Conservation (phyloP, 2,113 vertebrate genomes). For the Opisthocomus hoazin region DNA sequence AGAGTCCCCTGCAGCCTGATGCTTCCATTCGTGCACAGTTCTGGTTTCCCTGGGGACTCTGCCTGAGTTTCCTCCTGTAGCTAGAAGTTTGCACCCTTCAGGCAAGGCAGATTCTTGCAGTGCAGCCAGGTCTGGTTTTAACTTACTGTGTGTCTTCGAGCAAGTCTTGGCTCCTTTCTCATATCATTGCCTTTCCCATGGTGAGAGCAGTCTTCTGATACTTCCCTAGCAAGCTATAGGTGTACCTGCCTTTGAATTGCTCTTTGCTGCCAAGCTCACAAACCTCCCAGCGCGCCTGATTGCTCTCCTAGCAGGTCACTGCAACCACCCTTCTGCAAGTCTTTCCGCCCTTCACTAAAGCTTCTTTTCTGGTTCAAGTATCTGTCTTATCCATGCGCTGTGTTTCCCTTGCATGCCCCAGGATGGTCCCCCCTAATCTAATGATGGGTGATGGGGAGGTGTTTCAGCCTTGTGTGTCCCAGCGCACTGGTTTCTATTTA, state of each 20-base stretch:
- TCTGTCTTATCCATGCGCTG: background rate
- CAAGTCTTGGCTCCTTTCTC: background rate
- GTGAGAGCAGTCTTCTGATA: too few relatives aligned
- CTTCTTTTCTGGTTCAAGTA: background rate
- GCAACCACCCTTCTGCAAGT: background rate
- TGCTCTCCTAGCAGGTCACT: background rate
- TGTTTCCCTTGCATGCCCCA: accelerated
- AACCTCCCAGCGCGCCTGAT: accelerated
- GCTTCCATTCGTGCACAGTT: accelerated
- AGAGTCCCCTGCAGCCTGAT: background rate
- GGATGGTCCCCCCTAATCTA: background rate
- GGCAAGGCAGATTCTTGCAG: background rate
- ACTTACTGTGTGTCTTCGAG: background rate
- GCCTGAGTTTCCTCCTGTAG: background rate
- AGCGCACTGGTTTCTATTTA: background rate
- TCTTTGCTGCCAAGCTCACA: background rate
- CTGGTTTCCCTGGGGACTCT: background rate
- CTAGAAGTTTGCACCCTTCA: background rate
- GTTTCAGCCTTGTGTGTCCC: background rate
- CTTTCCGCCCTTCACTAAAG: background rate
- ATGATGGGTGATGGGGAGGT: too few relatives aligned
- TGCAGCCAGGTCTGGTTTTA: background rate
- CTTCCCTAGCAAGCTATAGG: background rate
- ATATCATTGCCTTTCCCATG: background rate
- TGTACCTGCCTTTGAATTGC: background rate